A percentile compares a stretch with the other conserved stretches of the same genome.
Evolutionary conservation across 35 echinoderm and acorn worm species (phyloP).

Genomic region (Antedon bifida): DNA sequence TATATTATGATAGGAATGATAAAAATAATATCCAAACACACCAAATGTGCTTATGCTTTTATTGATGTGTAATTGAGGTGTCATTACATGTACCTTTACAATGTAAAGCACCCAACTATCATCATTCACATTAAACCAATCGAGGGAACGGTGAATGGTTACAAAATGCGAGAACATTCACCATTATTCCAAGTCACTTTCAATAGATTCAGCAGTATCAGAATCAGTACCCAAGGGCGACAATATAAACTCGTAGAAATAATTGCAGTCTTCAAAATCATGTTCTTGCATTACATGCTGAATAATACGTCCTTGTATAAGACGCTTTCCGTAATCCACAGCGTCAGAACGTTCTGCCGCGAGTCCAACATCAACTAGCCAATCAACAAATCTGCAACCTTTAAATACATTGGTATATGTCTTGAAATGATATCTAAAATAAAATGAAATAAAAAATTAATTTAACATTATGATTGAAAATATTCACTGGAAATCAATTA

Average conservation of each 20-base stretch:
- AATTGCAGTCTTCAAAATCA: constrained; percentile 35
- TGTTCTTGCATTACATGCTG: constrained; percentile 32
- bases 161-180: no score
- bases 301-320: constrained; percentile 36
- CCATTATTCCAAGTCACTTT: no score
- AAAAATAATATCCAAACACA: no score
- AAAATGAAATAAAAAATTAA: neutral
- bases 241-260: constrained; percentile 14
- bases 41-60: no score
- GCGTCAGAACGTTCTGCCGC: constrained; percentile 35
- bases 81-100: no score
- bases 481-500: no score
- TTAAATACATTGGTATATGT: constrained; percentile 33
- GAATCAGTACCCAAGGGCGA: neutral
- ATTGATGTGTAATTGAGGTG: no score
- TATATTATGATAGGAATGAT: no score
- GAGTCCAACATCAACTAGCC: constrained; percentile 51
- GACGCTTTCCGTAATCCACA: constrained; percentile 28
- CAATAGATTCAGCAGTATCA: neutral
- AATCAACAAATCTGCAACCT: constrained; percentile 35
- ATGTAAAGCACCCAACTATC: no score
- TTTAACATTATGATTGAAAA: no score
- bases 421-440: constrained; percentile 14
- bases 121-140: no score
- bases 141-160: no score